A percentile compares a stretch with the other conserved stretches of the same genome.
Conservation (phyloP, 2,888 invertebrate genomes). For the Plutella xylostella region DNA sequence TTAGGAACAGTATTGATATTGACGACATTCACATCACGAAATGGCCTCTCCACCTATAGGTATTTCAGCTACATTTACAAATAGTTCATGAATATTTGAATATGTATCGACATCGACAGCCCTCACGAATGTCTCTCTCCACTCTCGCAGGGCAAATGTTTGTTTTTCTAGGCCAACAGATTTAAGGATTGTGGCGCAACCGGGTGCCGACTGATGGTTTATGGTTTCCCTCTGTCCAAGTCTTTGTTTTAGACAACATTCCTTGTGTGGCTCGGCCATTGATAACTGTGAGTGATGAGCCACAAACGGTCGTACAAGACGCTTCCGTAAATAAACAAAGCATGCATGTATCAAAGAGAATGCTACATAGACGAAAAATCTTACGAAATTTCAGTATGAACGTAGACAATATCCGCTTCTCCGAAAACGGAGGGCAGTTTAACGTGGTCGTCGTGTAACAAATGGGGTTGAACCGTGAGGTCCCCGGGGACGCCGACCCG, state of each 20-base stretch:
- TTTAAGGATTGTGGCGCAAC: constrained; percentile 30
- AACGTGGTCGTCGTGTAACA: constrained; percentile 32
- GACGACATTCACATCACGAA: too few relatives aligned
- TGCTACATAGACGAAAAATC: too few relatives aligned
- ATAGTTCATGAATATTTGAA: too few relatives aligned
- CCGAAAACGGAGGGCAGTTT: constrained; percentile 32
- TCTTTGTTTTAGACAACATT: constrained; percentile 13
- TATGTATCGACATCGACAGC: too few relatives aligned
- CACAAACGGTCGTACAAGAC: constrained; percentile 3
- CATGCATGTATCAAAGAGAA: too few relatives aligned
- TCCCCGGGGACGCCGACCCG: constrained; percentile 29
- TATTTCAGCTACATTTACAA: too few relatives aligned
- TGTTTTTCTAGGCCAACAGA: constrained; percentile 47
- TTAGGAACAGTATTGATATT: too few relatives aligned
- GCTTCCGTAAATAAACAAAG: too few relatives aligned
- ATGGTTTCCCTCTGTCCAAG: constrained; percentile 16
- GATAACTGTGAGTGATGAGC: constrained; percentile 1
- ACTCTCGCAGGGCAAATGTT: constrained; percentile 35
- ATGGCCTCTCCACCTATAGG: too few relatives aligned
- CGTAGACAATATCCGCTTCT: neutral
- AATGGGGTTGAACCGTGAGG: constrained; percentile 32
- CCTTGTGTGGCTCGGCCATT: neutral
- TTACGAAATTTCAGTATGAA: neutral
- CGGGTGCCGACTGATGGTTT: constrained; percentile 25
- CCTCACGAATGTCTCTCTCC: too few relatives aligned